A percentile compares a stretch with the other conserved stretches of the same genome.
Conservation (phyloP, 1,140 invertebrate genomes). For the Rhopalosiphum padi region DNA sequence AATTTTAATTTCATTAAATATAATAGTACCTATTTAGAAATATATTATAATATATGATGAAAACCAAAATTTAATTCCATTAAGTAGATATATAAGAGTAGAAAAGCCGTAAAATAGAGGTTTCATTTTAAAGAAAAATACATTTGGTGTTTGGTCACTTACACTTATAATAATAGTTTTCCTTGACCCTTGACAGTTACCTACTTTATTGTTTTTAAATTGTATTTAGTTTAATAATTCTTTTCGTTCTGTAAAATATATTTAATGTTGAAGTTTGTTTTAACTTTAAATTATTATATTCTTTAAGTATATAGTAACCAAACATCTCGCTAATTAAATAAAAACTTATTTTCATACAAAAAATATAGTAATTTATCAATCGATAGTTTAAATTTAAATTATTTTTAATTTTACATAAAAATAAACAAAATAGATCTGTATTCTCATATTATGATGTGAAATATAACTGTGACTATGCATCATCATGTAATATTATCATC, state of each 20-base stretch:
- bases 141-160: not conserved
- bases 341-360: not conserved
- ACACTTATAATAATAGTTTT: not conserved
- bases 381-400: not conserved
- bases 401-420: not conserved
- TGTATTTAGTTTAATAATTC: not conserved
- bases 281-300: not conserved
- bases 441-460: not conserved
- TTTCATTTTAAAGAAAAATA: not conserved
- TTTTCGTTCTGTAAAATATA: not conserved
- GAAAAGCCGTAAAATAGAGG: not conserved
- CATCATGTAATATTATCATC: not conserved
- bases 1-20: not conserved
- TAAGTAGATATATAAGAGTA: not conserved
- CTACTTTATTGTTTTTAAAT: slow-evolving; percentile 18
- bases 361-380: not conserved
- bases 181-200: not conserved
- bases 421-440: not conserved
- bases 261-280: not conserved
- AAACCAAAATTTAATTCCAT: not conserved
- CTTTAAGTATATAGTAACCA: not conserved
- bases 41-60: not conserved
- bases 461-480: not conserved
- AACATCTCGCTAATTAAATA: not conserved
- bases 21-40: not conserved